These are phyloP conservation scores for Aepyceros melampus DNA, from an alignment of 2,113 vertebrate genomes.

Conservation along the genomic window DNA sequence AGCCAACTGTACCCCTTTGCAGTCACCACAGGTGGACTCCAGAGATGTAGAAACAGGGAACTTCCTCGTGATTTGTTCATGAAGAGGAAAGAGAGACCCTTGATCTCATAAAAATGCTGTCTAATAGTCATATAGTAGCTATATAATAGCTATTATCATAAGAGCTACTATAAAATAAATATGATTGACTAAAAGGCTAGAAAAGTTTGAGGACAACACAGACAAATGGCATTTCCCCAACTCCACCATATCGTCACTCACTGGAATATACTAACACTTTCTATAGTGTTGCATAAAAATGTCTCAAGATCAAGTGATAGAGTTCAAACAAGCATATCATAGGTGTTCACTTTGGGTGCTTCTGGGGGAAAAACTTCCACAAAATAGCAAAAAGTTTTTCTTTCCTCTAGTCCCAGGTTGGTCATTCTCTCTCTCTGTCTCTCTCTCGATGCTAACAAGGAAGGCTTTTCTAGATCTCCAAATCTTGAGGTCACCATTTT, in stretches of 20 bases:
- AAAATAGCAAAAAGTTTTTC: neutral
- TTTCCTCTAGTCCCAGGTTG: neutral
- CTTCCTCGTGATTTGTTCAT: neutral
- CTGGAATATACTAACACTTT: slow-evolving; percentile 34
- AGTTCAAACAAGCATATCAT: slow-evolving; percentile 39
- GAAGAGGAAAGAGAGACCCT: neutral
- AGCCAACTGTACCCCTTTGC: neutral
- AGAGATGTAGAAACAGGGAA: neutral
- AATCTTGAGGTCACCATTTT: neutral
- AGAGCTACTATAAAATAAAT: slow-evolving; percentile 48
- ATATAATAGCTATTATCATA: neutral
- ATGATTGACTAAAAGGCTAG: slow-evolving; percentile 34
- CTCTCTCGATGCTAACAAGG: neutral
- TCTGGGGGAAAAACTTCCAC: neutral
- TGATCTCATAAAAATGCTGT: neutral
- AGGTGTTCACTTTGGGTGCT: neutral
- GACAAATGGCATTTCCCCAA: slow-evolving; percentile 16
- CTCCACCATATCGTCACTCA: neutral
- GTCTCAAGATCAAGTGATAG: slow-evolving; percentile 45
- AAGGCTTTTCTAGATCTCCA: neutral
- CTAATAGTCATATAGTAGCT: neutral
- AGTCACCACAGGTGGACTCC: neutral
- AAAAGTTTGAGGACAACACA: slow-evolving; percentile 40
- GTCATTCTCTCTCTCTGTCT: neutral
- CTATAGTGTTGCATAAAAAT: slow-evolving; percentile 26